Conservation (phyloP, 92 coral and sea anemone genomes). For the Virgularia gustaviana region DNA sequence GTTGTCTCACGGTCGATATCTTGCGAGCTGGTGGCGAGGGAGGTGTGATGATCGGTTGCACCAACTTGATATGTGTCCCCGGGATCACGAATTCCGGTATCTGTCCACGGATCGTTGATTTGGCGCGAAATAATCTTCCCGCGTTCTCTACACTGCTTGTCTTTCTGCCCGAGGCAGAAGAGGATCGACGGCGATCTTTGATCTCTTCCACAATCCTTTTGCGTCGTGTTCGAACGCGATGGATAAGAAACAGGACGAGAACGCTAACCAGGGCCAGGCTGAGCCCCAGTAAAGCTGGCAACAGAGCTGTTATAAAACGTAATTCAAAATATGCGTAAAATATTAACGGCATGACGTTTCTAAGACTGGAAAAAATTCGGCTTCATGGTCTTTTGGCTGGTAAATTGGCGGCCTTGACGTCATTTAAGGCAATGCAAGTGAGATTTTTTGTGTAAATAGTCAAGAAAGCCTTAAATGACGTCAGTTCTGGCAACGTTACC, state of each 20-base stretch:
- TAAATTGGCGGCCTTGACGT: no score
- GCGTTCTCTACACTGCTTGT: not conserved
- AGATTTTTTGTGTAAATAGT: no score
- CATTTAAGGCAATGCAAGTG: no score
- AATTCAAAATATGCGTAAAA: no score
- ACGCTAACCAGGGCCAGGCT: not conserved
- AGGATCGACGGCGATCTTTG: constrained; percentile 2
- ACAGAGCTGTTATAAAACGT: no score
- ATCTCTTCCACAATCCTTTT: not conserved
- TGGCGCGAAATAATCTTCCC: not conserved
- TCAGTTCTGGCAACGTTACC: no score
- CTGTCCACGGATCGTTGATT: constrained; percentile 4
- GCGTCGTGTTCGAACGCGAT: not conserved
- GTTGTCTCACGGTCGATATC: not conserved
- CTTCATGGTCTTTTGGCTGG: no score
- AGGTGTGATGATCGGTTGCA: constrained; percentile 25
- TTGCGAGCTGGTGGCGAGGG: constrained; percentile 13
- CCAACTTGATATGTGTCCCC: constrained; percentile 19
- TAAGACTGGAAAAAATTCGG: no score
- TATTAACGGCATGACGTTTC: no score
- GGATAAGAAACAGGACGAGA: not conserved
- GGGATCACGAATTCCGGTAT: constrained; percentile 37
- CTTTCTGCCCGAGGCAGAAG: not conserved
- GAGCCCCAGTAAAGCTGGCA: constrained; percentile 14
- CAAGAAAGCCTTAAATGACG: no score